Evolutionary conservation across 2,797 vertebrate genomes (phyloP).

Genomic region (Tangara arthus): DNA sequence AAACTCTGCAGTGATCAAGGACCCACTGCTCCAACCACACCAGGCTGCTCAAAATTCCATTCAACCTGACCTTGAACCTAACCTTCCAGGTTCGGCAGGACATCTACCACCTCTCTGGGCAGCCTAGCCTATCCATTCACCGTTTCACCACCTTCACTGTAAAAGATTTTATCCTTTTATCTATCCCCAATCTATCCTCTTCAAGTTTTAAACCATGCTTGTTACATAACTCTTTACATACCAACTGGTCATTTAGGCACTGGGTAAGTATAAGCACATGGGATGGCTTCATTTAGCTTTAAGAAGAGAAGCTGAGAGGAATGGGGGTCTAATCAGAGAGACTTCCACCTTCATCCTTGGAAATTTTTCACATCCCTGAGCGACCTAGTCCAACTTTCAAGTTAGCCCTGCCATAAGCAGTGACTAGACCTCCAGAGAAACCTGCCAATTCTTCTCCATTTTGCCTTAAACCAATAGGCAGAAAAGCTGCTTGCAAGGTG

Average conservation of each 20-base stretch:
- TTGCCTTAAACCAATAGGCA: neutral
- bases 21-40: neutral
- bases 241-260: neutral
- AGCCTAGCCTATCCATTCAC: neutral
- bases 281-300: neutral
- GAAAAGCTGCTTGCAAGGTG: neutral
- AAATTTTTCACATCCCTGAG: neutral
- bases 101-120: neutral
- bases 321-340: neutral
- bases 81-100: neutral
- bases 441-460: neutral
- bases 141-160: neutral
- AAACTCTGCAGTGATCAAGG: neutral
- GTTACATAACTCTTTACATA: neutral
- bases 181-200: neutral
- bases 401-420: neutral
- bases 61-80: neutral
- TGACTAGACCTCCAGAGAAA: neutral
- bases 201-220: neutral
- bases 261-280: neutral
- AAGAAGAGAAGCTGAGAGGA: neutral
- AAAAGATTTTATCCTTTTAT: neutral
- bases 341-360: neutral
- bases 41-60: neutral
- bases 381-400: neutral